Percentiles rank a stretch among this genome's conserved stretches.
phyloP scores from a whole-genome alignment of 1,140 invertebrate species.

The Drosophila subpulchrella region DNA sequence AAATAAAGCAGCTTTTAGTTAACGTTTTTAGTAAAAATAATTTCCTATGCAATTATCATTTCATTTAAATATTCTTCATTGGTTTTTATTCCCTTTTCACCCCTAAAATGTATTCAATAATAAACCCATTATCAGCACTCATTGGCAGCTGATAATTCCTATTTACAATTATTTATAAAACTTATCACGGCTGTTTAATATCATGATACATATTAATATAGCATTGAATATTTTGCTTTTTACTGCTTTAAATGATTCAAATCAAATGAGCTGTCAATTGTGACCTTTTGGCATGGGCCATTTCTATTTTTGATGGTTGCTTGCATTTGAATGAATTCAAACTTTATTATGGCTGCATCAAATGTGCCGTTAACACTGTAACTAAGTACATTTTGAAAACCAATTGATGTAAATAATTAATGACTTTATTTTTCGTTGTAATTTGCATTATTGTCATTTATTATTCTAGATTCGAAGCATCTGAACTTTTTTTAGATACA shows the following conservation, averaged over 20 bases:
- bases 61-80: neutral
- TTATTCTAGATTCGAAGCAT: neutral
- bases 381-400: neutral
- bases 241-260: constrained; percentile 47
- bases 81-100: too few relatives aligned
- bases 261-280: constrained; percentile 67
- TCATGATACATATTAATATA: neutral
- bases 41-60: neutral
- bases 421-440: neutral
- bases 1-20: neutral
- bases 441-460: neutral
- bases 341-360: neutral
- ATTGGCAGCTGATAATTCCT: neutral
- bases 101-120: neutral
- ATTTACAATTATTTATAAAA: neutral
- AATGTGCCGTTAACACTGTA: constrained; percentile 1
- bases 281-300: constrained; percentile 11
- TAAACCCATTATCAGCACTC: neutral
- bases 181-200: neutral
- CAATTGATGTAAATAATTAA: neutral
- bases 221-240: neutral
- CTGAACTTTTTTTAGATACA: neutral
- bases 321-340: neutral
- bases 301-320: constrained; percentile 19
- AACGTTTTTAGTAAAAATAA: neutral